Base-by-base conservation (phyloP, 2,888 invertebrate species). In the Lasioglossum zephyrum region DNA sequence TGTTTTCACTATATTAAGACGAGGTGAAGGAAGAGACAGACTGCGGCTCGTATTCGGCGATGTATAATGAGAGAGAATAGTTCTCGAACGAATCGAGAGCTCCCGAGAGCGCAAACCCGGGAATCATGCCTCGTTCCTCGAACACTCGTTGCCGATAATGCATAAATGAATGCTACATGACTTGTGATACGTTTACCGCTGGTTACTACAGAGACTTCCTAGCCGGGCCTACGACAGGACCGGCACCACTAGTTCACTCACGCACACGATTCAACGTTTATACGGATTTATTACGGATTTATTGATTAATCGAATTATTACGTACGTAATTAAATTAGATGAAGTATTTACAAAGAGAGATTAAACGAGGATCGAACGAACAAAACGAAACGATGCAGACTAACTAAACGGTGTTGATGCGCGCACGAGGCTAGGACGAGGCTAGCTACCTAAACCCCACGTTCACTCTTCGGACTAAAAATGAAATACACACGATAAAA, bases 131-230 rank as follows among this genome's bases (percentile, higher is more conserved):
- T 91, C 90, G 92, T 90, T 87, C 87, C 89, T 80, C 90, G 88
- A 91, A 91, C 93, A 89, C 90, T 92, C 92, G 89, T 85, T 84
- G 84, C 93, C 93, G 93, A 93, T 92, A 87, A 92, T 92, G 92
- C 93, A 94, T 92, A 93, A 90, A 94, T 94, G 93, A 94, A 95
- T 94, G 95, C 95, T 95, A 94, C 93, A 94, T 94, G 91, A 92
- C 92, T 93, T 95, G 95, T 95, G 95, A 95, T 95, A 95, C 94
- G 94, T 95, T 95, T 95, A 95, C 95, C 94, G 93, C 95, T 95
- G 95, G 95, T 95, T 95, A 95, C 95, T 95, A 95, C 95, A 95
- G 95, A 95, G 94, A 95, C 95, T 95, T 95, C 95, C 95, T 95
- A 95, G 93, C 93, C 93, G 93, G 83, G 70, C 91, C 91, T 91